A percentile compares a stretch with the other conserved stretches of the same genome.
Conservation (phyloP, 2,797 vertebrate genomes). For the Gallinago stenura region DNA sequence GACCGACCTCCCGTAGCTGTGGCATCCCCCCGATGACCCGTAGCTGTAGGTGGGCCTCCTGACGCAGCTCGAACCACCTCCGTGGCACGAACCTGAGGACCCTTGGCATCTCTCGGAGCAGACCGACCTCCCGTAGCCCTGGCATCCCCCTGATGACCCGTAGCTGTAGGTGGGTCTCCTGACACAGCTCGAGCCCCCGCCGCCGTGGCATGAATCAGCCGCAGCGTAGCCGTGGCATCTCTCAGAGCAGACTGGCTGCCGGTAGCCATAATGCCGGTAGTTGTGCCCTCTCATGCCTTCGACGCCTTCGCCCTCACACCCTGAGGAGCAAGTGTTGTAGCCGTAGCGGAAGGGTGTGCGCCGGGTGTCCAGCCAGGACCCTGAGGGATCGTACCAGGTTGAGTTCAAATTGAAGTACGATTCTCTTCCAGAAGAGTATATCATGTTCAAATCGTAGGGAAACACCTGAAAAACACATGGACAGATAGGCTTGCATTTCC, state of each 20-base stretch:
- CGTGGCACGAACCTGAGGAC: accelerated
- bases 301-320: background rate
- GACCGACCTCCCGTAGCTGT: background rate
- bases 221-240: background rate
- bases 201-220: accelerated
- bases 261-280: slow-evolving; percentile 45
- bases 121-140: background rate
- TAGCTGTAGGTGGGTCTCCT: background rate
- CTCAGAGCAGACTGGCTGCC: slow-evolving; percentile 28
- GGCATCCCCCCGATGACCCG: background rate
- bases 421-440: slow-evolving; percentile 67
- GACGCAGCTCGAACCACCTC: background rate
- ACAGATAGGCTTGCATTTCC: background rate
- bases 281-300: slow-evolving; percentile 66
- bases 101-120: background rate
- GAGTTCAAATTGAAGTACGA: slow-evolving; percentile 73
- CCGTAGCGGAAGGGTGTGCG: slow-evolving; percentile 56
- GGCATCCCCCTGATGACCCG: background rate
- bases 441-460: background rate
- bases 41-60: background rate
- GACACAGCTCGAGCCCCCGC: accelerated
- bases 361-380: slow-evolving; percentile 67
- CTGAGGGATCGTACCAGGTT: slow-evolving; percentile 62
- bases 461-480: background rate
- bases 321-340: background rate